These are phyloP conservation scores for Hypanus sabinus DNA, from an alignment of 2,113 vertebrate species.

Conservation along the genomic window DNA sequence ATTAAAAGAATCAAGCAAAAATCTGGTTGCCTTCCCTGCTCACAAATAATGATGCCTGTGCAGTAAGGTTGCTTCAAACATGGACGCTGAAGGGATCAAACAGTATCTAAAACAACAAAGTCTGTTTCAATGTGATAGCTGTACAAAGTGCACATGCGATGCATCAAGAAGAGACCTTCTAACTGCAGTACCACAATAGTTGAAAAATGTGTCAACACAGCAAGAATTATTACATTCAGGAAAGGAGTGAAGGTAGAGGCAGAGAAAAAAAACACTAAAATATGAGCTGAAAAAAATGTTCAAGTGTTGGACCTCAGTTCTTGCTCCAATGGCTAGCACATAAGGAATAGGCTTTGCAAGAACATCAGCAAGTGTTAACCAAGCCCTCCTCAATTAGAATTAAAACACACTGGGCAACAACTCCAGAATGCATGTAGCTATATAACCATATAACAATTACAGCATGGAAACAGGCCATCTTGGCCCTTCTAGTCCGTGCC, in stretches of 20 bases:
- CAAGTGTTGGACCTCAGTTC: background rate
- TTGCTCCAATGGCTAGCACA: too few species aligned
- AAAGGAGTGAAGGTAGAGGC: background rate
- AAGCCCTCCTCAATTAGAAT: background rate
- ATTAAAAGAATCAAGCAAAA: background rate
- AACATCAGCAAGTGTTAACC: background rate
- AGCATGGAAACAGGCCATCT: too few species aligned
- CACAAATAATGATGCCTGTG: background rate
- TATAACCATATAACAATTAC: too few species aligned
- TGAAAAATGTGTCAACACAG: background rate
- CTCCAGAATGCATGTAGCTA: background rate
- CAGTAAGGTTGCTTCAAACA: background rate
- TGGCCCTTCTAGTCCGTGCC: too few species aligned
- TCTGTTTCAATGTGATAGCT: background rate
- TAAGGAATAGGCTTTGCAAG: background rate
- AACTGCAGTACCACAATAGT: background rate
- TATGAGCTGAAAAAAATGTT: background rate
- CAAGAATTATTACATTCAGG: background rate
- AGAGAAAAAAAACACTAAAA: background rate
- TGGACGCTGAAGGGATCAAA: background rate
- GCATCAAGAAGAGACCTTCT: background rate
- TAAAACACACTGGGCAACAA: background rate
- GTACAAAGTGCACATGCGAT: background rate
- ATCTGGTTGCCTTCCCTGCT: background rate
- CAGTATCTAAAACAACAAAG: background rate